A percentile compares a stretch with the other conserved stretches of the same genome.
These are phyloP conservation scores for Syngnathus floridae DNA, from an alignment of 2,113 vertebrate genomes.

Conservation along the genomic window DNA sequence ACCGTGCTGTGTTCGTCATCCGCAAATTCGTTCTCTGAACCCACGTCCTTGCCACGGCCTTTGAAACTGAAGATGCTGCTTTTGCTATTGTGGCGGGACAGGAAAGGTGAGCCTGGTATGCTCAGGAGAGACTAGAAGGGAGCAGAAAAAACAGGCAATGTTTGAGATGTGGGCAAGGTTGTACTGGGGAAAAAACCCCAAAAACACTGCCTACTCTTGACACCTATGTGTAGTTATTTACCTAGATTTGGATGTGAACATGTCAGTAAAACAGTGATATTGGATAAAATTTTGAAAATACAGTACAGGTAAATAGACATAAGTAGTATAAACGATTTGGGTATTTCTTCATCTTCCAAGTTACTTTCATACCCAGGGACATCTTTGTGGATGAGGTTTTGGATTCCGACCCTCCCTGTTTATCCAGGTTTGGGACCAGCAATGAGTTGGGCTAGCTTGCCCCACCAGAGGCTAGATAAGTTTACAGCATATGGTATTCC, in stretches of 20 bases:
- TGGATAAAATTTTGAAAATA: background rate
- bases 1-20: conserved; percentile 97
- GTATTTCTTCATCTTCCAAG: background rate
- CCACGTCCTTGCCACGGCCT: conserved; percentile 82
- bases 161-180: background rate
- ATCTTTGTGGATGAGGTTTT: too few species aligned
- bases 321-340: background rate
- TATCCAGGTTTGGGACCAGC: background rate
- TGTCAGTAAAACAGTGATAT: background rate
- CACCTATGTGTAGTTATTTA: background rate
- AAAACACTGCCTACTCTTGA: background rate
- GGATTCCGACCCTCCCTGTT: background rate
- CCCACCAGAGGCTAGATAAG: background rate
- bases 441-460: background rate
- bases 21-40: conserved; percentile 91
- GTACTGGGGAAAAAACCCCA: too few species aligned
- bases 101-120: conserved; percentile 93
- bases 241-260: background rate
- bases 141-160: background rate
- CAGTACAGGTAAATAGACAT: background rate
- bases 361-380: background rate
- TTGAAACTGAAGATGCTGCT: conserved; percentile 99
- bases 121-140: conserved; percentile 85
- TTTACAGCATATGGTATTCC: background rate
- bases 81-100: conserved; percentile 96